Evolutionary conservation across 2,113 vertebrate species (phyloP).

Genomic region (Lucifuga dentata): DNA sequence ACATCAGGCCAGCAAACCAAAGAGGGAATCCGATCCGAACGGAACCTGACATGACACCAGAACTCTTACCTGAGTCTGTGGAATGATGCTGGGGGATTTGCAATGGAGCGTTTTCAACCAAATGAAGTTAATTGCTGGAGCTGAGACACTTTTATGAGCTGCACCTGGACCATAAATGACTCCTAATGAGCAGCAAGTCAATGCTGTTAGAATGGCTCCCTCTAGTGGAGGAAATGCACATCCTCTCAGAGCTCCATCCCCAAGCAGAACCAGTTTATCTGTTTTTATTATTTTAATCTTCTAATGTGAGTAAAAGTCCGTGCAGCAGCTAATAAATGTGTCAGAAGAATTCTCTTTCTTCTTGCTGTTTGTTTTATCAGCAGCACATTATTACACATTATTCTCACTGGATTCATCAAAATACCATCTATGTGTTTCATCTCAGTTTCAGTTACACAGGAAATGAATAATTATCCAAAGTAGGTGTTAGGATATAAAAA

Average conservation of each 20-base stretch:
- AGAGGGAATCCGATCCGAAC: not conserved
- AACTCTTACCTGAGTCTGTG: not conserved
- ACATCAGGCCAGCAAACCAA: slow-evolving; percentile 4
- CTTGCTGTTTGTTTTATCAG: slow-evolving; percentile 48
- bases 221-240: slow-evolving; percentile 71
- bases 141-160: slow-evolving; percentile 48
- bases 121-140: slow-evolving; percentile 53
- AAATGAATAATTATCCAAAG: slow-evolving; percentile 31
- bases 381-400: slow-evolving; percentile 35
- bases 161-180: slow-evolving; percentile 58
- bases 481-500: not conserved
- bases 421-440: slow-evolving; percentile 4
- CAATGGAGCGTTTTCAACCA: slow-evolving; percentile 41
- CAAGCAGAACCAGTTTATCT: not conserved
- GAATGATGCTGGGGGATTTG: too few species aligned
- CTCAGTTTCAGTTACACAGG: slow-evolving; percentile 8
- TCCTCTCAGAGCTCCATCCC: not conserved
- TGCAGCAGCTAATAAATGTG: not conserved
- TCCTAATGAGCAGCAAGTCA: slow-evolving; percentile 26
- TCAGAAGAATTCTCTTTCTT: not conserved
- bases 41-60: not conserved
- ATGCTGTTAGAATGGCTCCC: slow-evolving; percentile 79
- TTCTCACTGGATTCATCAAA: slow-evolving; percentile 20
- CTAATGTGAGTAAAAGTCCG: not conserved
- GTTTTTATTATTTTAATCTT: too few species aligned